Evolutionary conservation across 92 coral and sea anemone genomes (phyloP), one percentile per base, ranked within the genome.

Genomic region (Phymanthus crucifer): DNA sequence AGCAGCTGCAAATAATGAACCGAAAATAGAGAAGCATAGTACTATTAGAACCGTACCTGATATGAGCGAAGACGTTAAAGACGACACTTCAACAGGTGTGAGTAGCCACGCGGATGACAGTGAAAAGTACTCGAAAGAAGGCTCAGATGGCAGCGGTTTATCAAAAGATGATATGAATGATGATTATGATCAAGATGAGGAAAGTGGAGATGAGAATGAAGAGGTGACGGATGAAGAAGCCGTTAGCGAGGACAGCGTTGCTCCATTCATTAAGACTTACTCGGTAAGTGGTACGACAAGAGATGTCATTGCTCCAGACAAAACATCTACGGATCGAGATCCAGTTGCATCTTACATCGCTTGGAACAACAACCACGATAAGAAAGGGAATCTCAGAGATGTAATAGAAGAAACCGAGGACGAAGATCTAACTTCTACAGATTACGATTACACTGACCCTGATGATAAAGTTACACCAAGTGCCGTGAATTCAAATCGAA

Each of bases 331-430:
- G 19, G 43, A 19, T 8, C 50, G 4, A 3, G 80, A 76, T 27
- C 58, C 80, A 3, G 80, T 57, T 21, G 50, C 80, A 17, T 77
- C 81, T 16, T 77, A 77, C 57, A 77, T 40, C 18, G 50, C 34
- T 38, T 61, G 27, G 34, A 61, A 29, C 14, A 1, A 3, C 68
- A 61, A 61, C 26, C 68, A 61, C 7, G 68, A 61, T 35, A 31
- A 29, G 9, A 43, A 64, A n/a, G 81, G 73, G 65, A 58, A 16
- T 40, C 52, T 6, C 23, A 69, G 81, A 47, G 24, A 65, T 32
- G 14, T 0, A 61, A 77, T 77, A 61, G 72, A 33, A 1, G 56
- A 64, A 26, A 77, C 32, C 0, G 68, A 61, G 29, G 68, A 61
- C 10, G 68, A 61, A n/a, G 32, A 57, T 57, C 68, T 26, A 18